Base-by-base conservation (phyloP, 64 coral and sea anemone species). In the Actinia equina region DNA sequence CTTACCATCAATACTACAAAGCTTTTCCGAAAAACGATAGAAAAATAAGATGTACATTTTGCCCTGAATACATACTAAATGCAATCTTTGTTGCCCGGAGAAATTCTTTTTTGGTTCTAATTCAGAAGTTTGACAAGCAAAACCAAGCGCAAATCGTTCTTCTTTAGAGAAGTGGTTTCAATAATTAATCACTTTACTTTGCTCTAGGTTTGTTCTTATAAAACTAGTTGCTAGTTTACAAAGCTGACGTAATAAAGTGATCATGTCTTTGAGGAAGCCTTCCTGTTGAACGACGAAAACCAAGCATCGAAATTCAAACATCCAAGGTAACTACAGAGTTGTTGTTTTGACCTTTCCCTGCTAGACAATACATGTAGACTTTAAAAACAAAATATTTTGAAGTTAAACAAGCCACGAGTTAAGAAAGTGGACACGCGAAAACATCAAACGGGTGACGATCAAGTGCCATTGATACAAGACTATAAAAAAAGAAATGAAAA, bases 171-270 rank as follows among this genome's bases (percentile, higher is more conserved):
- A 27, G 13, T 41, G 8, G 7, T 41, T 74, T 74, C 69, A 74
- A 74, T 74, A 74, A 74, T 74, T 74, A 74, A 74, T 74, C n/a
- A 74, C 13, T 74, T 74, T 25, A 74, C 69, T 74, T 74, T 26
- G 12, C n/a, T 74, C 25, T 2, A 74, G 23, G 11, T 14, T 44
- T 49, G 7, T 81, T 49, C 19, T 18, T 81, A 17, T 44, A 81
- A 81, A 81, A 19, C 30, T 43, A 79, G 77, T 79, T 12, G 15
- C 6, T 57, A 81, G 69, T 81, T 81, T 81, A 49, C 78, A 81
- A 81, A 81, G 45, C 78, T 81, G 78, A 81, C 78, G 78, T 81
- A 81, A 81, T 81, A 81, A n/a, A 17, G 78, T 20, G 78, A 81
- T 25, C 78, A 81, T 81, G 78, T 52, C 7, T 20, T 18, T 3